Evolutionary conservation across 1,140 invertebrate species (phyloP).

Genomic region (Ceratosolen fusciceps): DNA sequence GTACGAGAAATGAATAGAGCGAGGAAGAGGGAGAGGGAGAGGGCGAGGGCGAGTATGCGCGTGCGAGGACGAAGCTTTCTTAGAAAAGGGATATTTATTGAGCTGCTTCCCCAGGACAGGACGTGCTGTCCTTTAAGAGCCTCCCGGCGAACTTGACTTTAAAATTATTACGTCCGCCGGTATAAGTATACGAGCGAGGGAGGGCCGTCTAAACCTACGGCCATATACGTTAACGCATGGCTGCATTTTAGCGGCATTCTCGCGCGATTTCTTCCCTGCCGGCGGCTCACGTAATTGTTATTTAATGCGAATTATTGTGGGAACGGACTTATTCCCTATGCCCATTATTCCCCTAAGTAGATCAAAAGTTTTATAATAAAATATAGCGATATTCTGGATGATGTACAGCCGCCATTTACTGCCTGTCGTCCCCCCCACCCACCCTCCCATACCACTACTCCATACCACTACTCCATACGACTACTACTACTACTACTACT

Average conservation of each 20-base stretch:
- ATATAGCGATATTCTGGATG: slow-evolving; percentile 15
- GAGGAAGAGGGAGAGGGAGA: background rate
- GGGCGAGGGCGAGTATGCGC: background rate
- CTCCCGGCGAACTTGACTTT: slow-evolving; percentile 13
- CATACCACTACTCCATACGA: too few species aligned
- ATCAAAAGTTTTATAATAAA: slow-evolving; percentile 21
- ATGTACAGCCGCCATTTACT: background rate
- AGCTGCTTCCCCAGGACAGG: slow-evolving; percentile 1
- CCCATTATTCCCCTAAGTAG: background rate
- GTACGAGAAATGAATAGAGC: background rate
- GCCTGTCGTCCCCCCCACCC: background rate
- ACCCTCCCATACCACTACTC: too few species aligned
- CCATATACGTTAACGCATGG: background rate
- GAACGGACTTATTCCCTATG: slow-evolving; percentile 11
- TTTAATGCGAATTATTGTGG: slow-evolving; percentile 35
- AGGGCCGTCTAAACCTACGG: background rate
- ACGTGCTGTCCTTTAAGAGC: slow-evolving; percentile 10
- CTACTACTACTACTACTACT: too few species aligned
- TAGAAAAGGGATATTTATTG: slow-evolving; percentile 45
- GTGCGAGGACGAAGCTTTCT: background rate
- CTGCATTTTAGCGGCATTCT: background rate
- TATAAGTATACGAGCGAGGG: slow-evolving; percentile 40
- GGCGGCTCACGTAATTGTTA: slow-evolving; percentile 18
- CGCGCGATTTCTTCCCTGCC: background rate
- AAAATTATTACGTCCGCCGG: slow-evolving; percentile 43